Base-by-base conservation (phyloP, 2,113 vertebrate species). In the Crocuta crocuta region DNA sequence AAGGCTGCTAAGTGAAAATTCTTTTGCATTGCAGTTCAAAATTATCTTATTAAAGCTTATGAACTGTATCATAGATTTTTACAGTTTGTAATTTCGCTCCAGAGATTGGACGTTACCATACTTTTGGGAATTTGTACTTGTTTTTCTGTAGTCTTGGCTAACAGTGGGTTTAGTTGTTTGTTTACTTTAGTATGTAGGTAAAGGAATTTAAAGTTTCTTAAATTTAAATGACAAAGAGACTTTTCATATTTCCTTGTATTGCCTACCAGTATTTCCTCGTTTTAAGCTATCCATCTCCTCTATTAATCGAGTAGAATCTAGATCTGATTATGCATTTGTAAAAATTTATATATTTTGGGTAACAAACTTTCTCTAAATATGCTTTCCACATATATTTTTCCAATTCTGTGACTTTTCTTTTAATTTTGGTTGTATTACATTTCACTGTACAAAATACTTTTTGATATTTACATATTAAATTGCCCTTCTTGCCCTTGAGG, bases 321-420 rank as follows among this genome's bases (percentile, higher is more conserved):
- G 28, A 91, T 88, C 74, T 94, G 65, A 45, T 83, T 89, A 94
- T 78, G 5, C 13, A 74, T 91, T 94, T 86, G 17, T 92, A 97
- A 85, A 17, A 68, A 80, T 80, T 63, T 89, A 76, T 50, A 35
- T 89, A 85, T 95, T 97, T 96, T 82, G n/a, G 70, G 45, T 88
- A 94, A 74, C 10, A 85, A 55, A 78, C 31, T 71, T 94, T 73
- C 94, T 87, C 97, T 96, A 91, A 94, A 95, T 81, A 79, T 43
- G 53, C 19, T 73, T 91, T 95, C 61, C 48, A 94, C 23, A 61
- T 48, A 26, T 58, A 63, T 58, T 96, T 97, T 95, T 39, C 33
- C 68, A 58, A 83, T 94, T 73, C 66, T 93, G 58, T 97, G 53
- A 31, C 9, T 89, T 97, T 58, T 88, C 16, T 93, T 86, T 94